Conservation (phyloP, 2,113 vertebrate species). For the Oncorhynchus masou region DNA sequence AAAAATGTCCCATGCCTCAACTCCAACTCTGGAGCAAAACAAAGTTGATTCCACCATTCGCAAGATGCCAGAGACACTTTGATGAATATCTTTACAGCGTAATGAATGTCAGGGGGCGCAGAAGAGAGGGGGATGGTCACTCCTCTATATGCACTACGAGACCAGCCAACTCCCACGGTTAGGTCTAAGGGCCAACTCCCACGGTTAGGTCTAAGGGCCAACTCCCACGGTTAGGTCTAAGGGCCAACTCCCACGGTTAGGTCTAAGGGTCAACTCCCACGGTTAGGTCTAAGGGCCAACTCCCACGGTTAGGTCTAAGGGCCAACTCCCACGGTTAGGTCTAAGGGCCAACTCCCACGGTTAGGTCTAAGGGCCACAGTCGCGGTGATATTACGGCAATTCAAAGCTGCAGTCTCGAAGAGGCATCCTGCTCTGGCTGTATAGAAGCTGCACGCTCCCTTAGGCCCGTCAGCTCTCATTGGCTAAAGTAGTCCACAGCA, state of each 20-base stretch:
- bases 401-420: slow-evolving; percentile 46
- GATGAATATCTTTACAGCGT: slow-evolving; percentile 1
- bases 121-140: slow-evolving; percentile 16
- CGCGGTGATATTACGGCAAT: slow-evolving; percentile 37
- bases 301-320: slow-evolving; percentile 18
- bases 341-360: slow-evolving; percentile 14
- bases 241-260: slow-evolving; percentile 13
- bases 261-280: slow-evolving; percentile 13
- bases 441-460: slow-evolving; percentile 10
- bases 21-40: background rate
- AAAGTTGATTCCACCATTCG: background rate
- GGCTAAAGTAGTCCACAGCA: slow-evolving; percentile 47
- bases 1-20: background rate
- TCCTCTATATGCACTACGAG: slow-evolving; percentile 26
- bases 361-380: slow-evolving; percentile 22
- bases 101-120: slow-evolving; percentile 31
- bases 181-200: slow-evolving; percentile 12
- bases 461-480: slow-evolving; percentile 34
- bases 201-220: slow-evolving; percentile 12
- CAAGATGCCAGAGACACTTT: background rate
- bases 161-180: background rate
- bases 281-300: slow-evolving; percentile 10
- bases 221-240: slow-evolving; percentile 20
- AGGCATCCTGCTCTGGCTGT: slow-evolving; percentile 26
- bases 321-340: slow-evolving; percentile 13